Conservation (phyloP, 2,797 vertebrate species). For the Acipenser oxyrinchus region DNA sequence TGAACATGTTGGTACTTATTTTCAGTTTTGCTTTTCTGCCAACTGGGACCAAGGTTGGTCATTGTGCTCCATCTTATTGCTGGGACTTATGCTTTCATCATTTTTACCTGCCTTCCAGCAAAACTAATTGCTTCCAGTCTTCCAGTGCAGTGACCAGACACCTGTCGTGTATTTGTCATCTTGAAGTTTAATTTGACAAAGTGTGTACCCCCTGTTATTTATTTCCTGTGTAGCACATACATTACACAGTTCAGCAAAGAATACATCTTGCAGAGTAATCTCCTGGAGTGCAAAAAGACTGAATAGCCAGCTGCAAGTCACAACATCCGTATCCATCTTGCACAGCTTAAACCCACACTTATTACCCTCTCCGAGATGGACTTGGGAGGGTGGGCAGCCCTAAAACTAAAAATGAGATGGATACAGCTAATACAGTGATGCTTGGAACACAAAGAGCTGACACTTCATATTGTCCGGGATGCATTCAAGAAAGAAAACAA, state of each 20-base stretch:
- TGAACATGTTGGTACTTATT: too few species aligned
- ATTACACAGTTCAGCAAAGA: conserved; percentile 30
- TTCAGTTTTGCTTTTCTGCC: too few species aligned
- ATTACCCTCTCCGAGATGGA: conserved; percentile 49
- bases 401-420: conserved; percentile 17
- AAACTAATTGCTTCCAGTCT: conserved; percentile 43
- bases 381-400: conserved; percentile 44
- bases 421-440: too few species aligned
- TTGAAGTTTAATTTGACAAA: conserved; percentile 49
- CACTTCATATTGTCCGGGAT: too few species aligned
- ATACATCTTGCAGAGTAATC: conserved; percentile 12
- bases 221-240: conserved; percentile 43
- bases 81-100: conserved; percentile 32
- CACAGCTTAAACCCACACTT: conserved; percentile 45
- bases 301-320: conserved; percentile 40
- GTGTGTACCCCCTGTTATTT: conserved; percentile 52
- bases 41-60: too few species aligned
- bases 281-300: background rate
- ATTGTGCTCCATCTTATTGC: too few species aligned
- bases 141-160: conserved; percentile 39
- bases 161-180: conserved; percentile 50
- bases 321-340: conserved; percentile 52
- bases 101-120: conserved; percentile 38
- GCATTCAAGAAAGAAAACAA: too few species aligned
- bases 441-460: too few species aligned